phyloP scores from a whole-genome alignment of 2,888 invertebrate genomes.

The Teinopalpus imperialis region DNA sequence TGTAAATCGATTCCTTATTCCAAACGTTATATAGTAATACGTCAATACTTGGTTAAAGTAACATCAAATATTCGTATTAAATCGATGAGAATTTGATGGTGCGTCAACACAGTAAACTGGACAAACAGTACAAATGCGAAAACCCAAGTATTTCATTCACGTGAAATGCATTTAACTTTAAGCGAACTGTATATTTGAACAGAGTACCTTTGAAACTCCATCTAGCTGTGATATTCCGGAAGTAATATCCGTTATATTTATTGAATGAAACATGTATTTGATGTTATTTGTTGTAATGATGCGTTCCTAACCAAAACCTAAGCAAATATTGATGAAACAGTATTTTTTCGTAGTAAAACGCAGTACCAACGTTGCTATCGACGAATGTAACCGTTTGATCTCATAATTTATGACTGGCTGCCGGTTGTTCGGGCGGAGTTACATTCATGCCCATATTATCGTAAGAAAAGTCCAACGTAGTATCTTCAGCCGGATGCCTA shows the following conservation, averaged over 20 bases:
- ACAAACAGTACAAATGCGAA: too few species aligned
- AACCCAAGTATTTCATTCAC: background rate
- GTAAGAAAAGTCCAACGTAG: constrained; percentile 89
- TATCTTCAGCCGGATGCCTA: constrained; percentile 89
- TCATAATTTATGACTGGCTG: constrained; percentile 66
- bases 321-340: too few species aligned
- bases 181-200: constrained; percentile 1
- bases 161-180: background rate
- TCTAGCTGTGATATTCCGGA: constrained; percentile 1
- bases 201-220: background rate
- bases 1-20: too few species aligned
- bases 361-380: constrained; percentile 35
- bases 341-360: too few species aligned
- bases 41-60: too few species aligned
- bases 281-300: background rate
- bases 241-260: constrained; percentile 6
- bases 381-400: constrained; percentile 43
- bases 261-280: too few species aligned
- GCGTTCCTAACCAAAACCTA: background rate
- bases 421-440: constrained; percentile 78
- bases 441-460: constrained; percentile 90
- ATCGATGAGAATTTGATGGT: too few species aligned
- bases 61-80: too few species aligned
- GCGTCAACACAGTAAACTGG: too few species aligned
- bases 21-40: too few species aligned